A percentile compares a stretch with the other conserved stretches of the same genome.
Conservation (phyloP, 2,888 invertebrate genomes). For the Bruchidius siliquastri region DNA sequence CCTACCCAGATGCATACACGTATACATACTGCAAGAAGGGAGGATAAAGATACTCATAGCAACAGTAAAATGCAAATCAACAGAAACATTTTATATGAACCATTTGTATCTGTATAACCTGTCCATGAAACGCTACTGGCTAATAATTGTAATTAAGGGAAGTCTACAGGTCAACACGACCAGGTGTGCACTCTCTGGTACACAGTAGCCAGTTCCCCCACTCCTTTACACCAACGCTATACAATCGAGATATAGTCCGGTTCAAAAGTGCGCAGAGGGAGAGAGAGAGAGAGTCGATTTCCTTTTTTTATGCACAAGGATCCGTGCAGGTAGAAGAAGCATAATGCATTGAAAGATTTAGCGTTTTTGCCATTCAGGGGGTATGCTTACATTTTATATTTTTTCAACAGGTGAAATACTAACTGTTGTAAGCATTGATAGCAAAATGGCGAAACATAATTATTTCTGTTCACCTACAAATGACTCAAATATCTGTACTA, state of each 20-base stretch:
- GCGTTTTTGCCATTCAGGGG: not conserved
- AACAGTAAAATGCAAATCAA: not conserved
- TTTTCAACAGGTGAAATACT: not conserved
- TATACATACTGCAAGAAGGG: too few species aligned
- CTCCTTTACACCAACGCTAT: not conserved
- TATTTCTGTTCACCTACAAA: too few species aligned
- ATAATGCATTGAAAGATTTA: not conserved
- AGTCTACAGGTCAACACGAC: constrained; percentile 42
- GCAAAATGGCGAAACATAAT: too few species aligned
- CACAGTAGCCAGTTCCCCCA: constrained; percentile 35
- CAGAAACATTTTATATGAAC: not conserved
- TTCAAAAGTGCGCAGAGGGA: not conserved
- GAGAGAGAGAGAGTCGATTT: not conserved
- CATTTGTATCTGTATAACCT: constrained; percentile 1
- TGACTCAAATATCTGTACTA: too few species aligned
- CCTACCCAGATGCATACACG: too few species aligned
- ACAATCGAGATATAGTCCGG: not conserved
- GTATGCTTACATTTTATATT: not conserved
- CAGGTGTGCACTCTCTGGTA: constrained; percentile 40
- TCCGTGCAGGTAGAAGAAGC: not conserved
- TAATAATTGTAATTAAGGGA: constrained; percentile 46
- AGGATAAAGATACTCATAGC: too few species aligned
- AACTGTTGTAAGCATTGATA: too few species aligned
- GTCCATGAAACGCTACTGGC: constrained; percentile 36
- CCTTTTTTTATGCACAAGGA: not conserved